These are phyloP conservation scores for Artemia sp. DNA, from an alignment of 2,888 invertebrate species.

Conservation along the genomic window DNA sequence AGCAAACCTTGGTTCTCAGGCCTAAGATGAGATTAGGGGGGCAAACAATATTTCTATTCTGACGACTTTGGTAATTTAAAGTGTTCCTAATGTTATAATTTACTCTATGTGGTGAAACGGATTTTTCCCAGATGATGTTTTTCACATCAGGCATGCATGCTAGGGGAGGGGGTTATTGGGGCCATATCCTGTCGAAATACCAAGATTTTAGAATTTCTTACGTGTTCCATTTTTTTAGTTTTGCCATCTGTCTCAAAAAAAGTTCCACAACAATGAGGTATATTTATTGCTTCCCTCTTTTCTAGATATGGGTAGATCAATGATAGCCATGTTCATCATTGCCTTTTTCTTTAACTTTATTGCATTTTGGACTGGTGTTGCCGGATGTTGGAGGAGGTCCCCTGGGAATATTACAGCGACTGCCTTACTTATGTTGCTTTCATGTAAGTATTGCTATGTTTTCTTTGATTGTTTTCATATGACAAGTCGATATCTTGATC, in stretches of 20 bases:
- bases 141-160: too few relatives aligned
- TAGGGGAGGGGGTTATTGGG: too few relatives aligned
- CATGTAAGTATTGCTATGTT: constrained; percentile 45
- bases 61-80: too few relatives aligned
- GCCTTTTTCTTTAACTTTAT: constrained; percentile 78
- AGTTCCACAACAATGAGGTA: neutral
- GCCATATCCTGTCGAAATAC: too few relatives aligned
- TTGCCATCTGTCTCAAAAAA: constrained; percentile 22
- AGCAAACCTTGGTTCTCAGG: too few relatives aligned
- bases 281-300: constrained; percentile 16
- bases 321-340: constrained; percentile 79
- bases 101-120: too few relatives aligned
- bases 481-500: too few relatives aligned
- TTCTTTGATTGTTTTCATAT: too few relatives aligned
- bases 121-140: too few relatives aligned
- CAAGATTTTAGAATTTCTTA: neutral
- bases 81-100: too few relatives aligned
- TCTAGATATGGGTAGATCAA: constrained; percentile 70
- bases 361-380: constrained; percentile 86
- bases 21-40: too few relatives aligned
- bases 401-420: constrained; percentile 85
- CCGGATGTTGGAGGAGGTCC: constrained; percentile 90
- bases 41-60: too few relatives aligned
- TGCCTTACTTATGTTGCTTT: constrained; percentile 69
- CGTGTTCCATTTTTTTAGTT: constrained; percentile 20